These are phyloP conservation scores for Greenwoodochromis staneri DNA, from an alignment of 2,113 vertebrate species.

Conservation along the genomic window DNA sequence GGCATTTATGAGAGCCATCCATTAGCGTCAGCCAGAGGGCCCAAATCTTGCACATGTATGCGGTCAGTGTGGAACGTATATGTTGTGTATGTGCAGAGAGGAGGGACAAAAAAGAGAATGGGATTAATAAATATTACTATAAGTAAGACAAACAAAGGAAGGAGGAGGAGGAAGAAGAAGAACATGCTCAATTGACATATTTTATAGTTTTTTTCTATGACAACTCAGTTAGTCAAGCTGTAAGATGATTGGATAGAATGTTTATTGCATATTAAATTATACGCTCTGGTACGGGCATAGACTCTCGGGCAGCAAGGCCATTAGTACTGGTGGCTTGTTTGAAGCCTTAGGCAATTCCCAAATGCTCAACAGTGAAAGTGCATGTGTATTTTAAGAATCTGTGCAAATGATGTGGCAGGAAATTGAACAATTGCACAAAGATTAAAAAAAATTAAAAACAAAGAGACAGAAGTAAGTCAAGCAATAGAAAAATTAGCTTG, in stretches of 20 bases:
- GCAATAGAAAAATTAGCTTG: neutral
- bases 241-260: neutral
- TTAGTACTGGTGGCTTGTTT: constrained; percentile 16
- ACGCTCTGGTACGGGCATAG: neutral
- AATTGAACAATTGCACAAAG: neutral
- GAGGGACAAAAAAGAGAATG: neutral
- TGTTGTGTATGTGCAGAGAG: neutral
- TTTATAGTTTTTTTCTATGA: neutral
- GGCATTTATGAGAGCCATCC: constrained; percentile 48
- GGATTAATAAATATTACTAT: neutral
- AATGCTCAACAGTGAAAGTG: constrained; percentile 2
- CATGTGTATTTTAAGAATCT: constrained; percentile 11
- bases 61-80: neutral
- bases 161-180: neutral
- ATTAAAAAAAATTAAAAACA: neutral
- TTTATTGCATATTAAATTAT: neutral
- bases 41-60: constrained; percentile 5
- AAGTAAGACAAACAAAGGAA: neutral
- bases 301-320: neutral
- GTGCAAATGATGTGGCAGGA: neutral
- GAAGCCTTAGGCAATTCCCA: constrained; percentile 24
- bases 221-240: neutral
- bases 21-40: constrained; percentile 49
- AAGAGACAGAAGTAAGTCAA: neutral
- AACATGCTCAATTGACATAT: neutral